Base-by-base conservation (phyloP, 1,140 invertebrate species). In the Diabrotica undecimpunctata region DNA sequence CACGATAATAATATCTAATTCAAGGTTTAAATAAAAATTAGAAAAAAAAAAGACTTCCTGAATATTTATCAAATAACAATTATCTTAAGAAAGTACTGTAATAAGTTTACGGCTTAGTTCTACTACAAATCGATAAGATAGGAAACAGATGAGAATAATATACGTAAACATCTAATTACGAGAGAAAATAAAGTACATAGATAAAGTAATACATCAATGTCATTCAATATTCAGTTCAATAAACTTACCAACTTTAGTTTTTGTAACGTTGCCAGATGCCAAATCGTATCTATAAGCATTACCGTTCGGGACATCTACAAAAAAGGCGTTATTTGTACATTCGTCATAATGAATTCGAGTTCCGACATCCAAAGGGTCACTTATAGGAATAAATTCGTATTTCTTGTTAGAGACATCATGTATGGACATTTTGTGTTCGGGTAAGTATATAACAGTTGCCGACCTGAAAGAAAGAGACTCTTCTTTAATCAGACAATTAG, bases 311-410 rank as follows among this genome's bases (percentile, higher is more conserved):
- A 87, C 84, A 76, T 87, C 87, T 5, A 87, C 84, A 76, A 82
- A 86, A 71, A 83, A 84, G 8, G 88, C 76, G 12, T 75, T 80
- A 70, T 84, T 79, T 14, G 81, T 79, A 5, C 75, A 70, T 12
- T 79, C 76, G 68, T 85, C 84, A 87, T 86, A 89, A 76, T 87
- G 86, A 11, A 86, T 86, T 9, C 86, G 85, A 74, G 85, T 83
- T 61, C 83, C 84, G 38, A 84, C 59, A 39, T 72, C 62, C 11
- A 66, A 54, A 50, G 62, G 50, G 54, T 64, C 60, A 46, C 62
- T 60, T 25, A 64, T 64, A 36, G 10, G 12, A 10, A 25, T 38
- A 0, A 64, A 13, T 41, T 62, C 13, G 7, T 46, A 41, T 58
- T 64, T 58, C 1, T 25, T 25, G n/a, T n/a, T n/a, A n/a, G n/a